Evolutionary conservation across 2,888 invertebrate genomes (phyloP).

Genomic region (Melanostoma scalare): DNA sequence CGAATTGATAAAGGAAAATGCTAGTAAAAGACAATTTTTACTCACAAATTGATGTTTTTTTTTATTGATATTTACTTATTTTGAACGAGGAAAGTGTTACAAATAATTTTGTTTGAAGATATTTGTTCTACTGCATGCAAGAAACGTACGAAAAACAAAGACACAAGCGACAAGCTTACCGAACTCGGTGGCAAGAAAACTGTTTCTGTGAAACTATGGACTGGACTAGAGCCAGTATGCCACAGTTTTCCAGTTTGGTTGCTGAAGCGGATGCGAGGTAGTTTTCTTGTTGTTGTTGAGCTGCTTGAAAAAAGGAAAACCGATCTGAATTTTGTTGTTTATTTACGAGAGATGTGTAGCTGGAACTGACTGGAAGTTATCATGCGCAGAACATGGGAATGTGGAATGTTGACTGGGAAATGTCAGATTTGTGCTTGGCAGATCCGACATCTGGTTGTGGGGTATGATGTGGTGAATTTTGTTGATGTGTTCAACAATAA

Average conservation of each 20-base stretch:
- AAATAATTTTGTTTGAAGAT: slow-evolving; percentile 6
- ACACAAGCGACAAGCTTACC: slow-evolving; percentile 43
- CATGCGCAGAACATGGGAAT: slow-evolving; percentile 6
- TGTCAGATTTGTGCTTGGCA: slow-evolving; percentile 34
- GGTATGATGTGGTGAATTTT: slow-evolving; percentile 36
- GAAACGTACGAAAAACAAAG: background rate
- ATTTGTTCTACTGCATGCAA: slow-evolving; percentile 7
- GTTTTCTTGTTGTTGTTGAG: slow-evolving; percentile 45
- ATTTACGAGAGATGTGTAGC: slow-evolving; percentile 62
- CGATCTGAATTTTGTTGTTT: slow-evolving; percentile 63
- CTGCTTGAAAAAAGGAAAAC: slow-evolving; percentile 35
- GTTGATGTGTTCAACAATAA: background rate
- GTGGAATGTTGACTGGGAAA: slow-evolving; percentile 1
- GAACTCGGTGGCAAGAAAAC: slow-evolving; percentile 63
- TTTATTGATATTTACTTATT: too few relatives aligned
- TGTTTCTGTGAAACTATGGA: slow-evolving; percentile 62
- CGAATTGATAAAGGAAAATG: background rate
- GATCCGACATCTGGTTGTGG: slow-evolving; percentile 53
- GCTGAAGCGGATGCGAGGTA: slow-evolving; percentile 32
- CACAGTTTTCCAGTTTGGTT: slow-evolving; percentile 58
- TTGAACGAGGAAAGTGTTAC: background rate
- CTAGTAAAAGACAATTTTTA: background rate
- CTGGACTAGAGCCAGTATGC: slow-evolving; percentile 62
- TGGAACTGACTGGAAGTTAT: slow-evolving; percentile 29
- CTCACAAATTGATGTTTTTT: background rate